phyloP scores from a whole-genome alignment of 2,888 invertebrate genomes.

The Cheilosia pagana region DNA sequence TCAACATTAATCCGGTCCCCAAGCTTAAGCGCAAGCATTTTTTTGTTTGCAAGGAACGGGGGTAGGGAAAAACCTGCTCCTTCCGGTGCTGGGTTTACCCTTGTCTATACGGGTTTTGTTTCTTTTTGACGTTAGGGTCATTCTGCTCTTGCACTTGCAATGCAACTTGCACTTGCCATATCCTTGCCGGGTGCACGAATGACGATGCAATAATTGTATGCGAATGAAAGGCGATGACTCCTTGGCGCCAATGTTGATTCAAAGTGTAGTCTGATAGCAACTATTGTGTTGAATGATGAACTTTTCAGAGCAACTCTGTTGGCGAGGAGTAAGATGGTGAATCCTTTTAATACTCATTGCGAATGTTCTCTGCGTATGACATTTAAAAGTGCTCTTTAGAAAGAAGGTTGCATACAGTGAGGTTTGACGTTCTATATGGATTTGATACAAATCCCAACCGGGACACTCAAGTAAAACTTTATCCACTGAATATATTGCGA shows the following conservation, averaged over 20 bases:
- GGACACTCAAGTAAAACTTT: conserved; percentile 27
- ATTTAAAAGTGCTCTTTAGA: conserved; percentile 35
- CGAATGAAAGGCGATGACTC: conserved; percentile 53
- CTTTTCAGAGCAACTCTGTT: conserved; percentile 15
- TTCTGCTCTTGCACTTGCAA: conserved; percentile 22
- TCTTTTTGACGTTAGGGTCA: conserved; percentile 4
- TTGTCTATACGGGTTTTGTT: background rate
- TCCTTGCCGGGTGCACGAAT: conserved; percentile 33
- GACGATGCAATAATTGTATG: conserved; percentile 60
- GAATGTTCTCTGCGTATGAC: conserved; percentile 34
- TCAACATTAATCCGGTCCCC: conserved; percentile 31
- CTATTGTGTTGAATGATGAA: conserved; percentile 50
- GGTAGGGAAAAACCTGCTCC: background rate
- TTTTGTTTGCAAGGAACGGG: background rate
- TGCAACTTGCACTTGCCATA: conserved; percentile 27
- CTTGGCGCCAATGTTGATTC: conserved; percentile 52
- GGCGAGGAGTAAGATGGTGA: background rate
- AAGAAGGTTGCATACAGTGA: conserved; percentile 25
- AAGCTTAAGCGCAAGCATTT: conserved; percentile 6
- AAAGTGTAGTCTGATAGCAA: conserved; percentile 55
- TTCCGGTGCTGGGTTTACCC: background rate
- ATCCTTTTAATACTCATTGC: conserved; percentile 19
- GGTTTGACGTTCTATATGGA: conserved; percentile 34
- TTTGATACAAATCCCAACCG: conserved; percentile 9
- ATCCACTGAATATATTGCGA: conserved; percentile 32